A percentile compares a stretch with the other conserved stretches of the same genome.
Conservation (phyloP, 2,113 vertebrate genomes). For the Anas platyrhynchos region DNA sequence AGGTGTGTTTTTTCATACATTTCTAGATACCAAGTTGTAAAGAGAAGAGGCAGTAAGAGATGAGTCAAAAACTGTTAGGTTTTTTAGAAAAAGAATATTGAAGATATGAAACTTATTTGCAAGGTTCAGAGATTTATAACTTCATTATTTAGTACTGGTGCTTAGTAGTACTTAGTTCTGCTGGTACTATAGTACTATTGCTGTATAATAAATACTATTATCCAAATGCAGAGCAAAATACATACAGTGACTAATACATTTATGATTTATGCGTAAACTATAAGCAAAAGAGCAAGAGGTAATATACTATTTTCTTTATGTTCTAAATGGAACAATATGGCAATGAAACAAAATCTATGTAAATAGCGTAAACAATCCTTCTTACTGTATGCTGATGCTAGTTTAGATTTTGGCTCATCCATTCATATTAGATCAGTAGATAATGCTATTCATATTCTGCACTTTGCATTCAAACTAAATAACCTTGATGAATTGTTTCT, state of each 20-base stretch:
- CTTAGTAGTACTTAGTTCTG: neutral
- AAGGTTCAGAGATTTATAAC: neutral
- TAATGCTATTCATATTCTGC: neutral
- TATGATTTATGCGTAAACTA: neutral
- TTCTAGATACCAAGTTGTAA: neutral
- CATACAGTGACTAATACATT: rapidly evolving
- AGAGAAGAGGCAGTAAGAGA: neutral
- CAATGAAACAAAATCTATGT: neutral
- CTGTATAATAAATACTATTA: neutral
- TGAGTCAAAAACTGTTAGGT: neutral
- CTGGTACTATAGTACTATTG: neutral
- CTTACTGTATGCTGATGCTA: neutral
- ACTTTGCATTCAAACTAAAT: neutral
- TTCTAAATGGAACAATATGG: too few relatives aligned
- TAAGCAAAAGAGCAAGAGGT: neutral
- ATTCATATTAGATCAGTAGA: neutral
- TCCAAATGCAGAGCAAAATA: neutral
- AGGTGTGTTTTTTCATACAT: neutral
- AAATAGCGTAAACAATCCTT: neutral
- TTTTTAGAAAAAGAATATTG: neutral
- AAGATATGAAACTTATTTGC: neutral
- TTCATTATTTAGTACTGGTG: neutral
- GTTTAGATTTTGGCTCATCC: neutral
- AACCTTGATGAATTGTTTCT: neutral
- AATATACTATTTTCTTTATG: neutral